These are phyloP conservation scores for Megaustenia siamemsis DNA, from an alignment of 2,888 invertebrate genomes.

Conservation along the genomic window DNA sequence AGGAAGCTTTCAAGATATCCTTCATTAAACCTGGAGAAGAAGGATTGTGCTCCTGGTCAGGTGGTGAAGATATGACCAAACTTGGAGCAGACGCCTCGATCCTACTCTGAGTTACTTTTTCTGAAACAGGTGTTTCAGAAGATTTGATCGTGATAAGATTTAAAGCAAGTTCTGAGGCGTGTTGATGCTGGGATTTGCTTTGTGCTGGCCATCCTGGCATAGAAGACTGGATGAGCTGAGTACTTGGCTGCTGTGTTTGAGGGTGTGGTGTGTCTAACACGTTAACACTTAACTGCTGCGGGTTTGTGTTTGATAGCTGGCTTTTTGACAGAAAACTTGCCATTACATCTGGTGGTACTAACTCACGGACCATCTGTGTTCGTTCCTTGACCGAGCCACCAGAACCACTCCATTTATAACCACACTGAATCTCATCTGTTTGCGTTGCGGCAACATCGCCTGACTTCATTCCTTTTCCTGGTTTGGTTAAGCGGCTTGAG, in stretches of 20 bases:
- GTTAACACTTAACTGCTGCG: not conserved
- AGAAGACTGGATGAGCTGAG: not conserved
- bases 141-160: slow-evolving; percentile 39
- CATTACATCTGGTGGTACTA: slow-evolving; percentile 51
- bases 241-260: slow-evolving; percentile 9
- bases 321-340: slow-evolving; percentile 29
- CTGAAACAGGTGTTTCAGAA: not conserved
- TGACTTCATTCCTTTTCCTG: slow-evolving; percentile 27
- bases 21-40: not conserved
- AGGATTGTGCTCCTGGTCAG: not conserved
- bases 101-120: slow-evolving; percentile 1
- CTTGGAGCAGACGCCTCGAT: not conserved
- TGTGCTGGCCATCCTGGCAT: not conserved
- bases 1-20: slow-evolving; percentile 29
- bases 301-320: not conserved
- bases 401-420: slow-evolving; percentile 55
- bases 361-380: slow-evolving; percentile 48
- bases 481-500: not conserved
- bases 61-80: not conserved
- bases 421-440: slow-evolving; percentile 52
- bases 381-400: slow-evolving; percentile 53
- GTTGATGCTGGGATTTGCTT: not conserved
- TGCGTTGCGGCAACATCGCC: not conserved
- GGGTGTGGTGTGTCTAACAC: not conserved
- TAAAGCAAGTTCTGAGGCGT: slow-evolving; percentile 19